Base-by-base conservation (phyloP, 2,113 vertebrate genomes). In the Oncorhynchus mykiss region DNA sequence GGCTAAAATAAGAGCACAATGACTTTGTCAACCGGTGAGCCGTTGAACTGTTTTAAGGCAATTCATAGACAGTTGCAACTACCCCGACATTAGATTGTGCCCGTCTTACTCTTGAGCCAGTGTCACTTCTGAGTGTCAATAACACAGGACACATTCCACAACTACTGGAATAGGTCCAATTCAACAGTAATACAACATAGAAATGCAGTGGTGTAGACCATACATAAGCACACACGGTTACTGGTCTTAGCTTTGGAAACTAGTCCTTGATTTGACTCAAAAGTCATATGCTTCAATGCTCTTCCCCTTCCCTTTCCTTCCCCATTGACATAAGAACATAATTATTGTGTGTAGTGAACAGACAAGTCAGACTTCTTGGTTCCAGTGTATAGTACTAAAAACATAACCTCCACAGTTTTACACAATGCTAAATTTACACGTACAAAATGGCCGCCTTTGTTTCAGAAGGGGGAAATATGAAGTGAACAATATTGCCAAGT, bases 331-430 rank as follows among this genome's bases (percentile, higher is more conserved):
- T 65, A 71, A 74, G 78, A 82, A 81, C 75, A 86, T 86, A 73
- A 84, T 73, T 1, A 75, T 76, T 54, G 77, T 88, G 83, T 77
- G 83, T 77, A 83, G 39, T 45, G 39, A 45, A 45, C 9, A 45
- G 39, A 45, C 39, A 45, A 45, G 48, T 90, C 86, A 88, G 84
- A 91, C 89, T 86, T 82, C 89, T 86, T 82, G 79, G 78, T 88
- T 94, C 93, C 93, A 94, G 93, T 94, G 93, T 94, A 94, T 92
- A 88, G 86, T 91, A 92, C 91, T 93, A 91, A 92, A 90, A 88
- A 90, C 86, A 90, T 77, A 90, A 93, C 83, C 82, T 90, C 90
- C 90, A 93, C 89, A 90, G 84, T 89, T 54, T 54, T 85, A 90
- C 87, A 91, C 82, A 82, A 88, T 85, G 89, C 85, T 91, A 87